Evolutionary conservation across 2,113 vertebrate genomes (phyloP).

Genomic region (Hyla sarda): DNA sequence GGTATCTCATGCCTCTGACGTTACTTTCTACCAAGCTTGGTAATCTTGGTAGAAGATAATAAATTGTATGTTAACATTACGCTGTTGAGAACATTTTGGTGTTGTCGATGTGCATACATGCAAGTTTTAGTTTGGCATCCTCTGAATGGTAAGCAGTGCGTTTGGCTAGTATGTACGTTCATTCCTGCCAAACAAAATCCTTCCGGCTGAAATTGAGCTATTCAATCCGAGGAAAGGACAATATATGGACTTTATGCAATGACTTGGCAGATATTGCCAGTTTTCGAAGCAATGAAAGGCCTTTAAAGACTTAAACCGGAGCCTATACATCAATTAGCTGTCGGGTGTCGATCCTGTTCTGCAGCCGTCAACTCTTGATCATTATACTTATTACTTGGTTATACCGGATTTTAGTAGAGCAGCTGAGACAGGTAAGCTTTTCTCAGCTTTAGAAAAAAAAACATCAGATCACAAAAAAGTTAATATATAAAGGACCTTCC

Average conservation of each 20-base stretch:
- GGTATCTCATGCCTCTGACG: not conserved
- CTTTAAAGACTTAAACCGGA: not conserved
- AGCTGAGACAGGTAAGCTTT: conserved; percentile 65
- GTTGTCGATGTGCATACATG: not conserved
- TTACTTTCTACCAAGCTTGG: not conserved
- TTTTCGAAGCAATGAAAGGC: conserved; percentile 15
- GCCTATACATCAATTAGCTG: not conserved
- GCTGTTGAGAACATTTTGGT: not conserved
- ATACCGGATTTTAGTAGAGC: conserved; percentile 28
- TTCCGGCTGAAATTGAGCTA: not conserved
- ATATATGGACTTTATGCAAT: not conserved
- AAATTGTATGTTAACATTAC: not conserved
- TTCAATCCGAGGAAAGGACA: not conserved
- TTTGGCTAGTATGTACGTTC: conserved; percentile 6
- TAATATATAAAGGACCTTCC: conserved; percentile 34
- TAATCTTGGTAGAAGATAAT: conserved; percentile 10
- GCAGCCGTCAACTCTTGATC: conserved; percentile 6
- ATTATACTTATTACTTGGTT: conserved; percentile 4
- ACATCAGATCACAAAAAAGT: conserved; percentile 33
- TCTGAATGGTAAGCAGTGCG: not conserved
- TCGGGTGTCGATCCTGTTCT: not conserved
- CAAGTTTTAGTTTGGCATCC: not conserved
- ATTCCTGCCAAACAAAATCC: not conserved
- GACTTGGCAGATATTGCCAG: conserved; percentile 1
- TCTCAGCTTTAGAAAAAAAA: conserved; percentile 58